Percentiles rank a stretch among this genome's conserved stretches.
These are phyloP conservation scores for Chaenocephalus aceratus DNA, from an alignment of 2,113 vertebrate species.

Conservation along the genomic window DNA sequence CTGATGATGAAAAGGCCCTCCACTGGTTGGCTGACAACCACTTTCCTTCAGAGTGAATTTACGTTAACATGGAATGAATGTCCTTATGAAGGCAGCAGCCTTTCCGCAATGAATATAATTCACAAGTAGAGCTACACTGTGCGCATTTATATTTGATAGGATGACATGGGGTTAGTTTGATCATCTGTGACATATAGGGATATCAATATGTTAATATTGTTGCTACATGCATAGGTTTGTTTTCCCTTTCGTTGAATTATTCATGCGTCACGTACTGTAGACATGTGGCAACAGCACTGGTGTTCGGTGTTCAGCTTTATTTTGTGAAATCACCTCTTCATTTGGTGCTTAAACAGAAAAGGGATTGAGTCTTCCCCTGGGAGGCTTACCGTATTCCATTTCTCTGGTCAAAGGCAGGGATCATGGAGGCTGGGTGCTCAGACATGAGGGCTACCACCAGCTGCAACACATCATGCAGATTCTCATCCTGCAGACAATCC, in stretches of 20 bases:
- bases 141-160: constrained; percentile 63
- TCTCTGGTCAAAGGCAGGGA: constrained; percentile 97
- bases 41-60: constrained; percentile 58
- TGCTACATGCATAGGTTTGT: constrained; percentile 36
- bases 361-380: constrained; percentile 18
- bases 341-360: constrained; percentile 38
- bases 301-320: constrained; percentile 35
- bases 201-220: constrained; percentile 68
- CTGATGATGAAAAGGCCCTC: constrained; percentile 51
- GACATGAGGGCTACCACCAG: constrained; percentile 98
- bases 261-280: constrained; percentile 40
- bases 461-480: constrained; percentile 97
- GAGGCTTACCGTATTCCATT: constrained; percentile 94
- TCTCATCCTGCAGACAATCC: constrained; percentile 90
- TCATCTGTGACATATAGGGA: constrained; percentile 57
- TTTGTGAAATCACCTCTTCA: constrained; percentile 49
- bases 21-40: constrained; percentile 57
- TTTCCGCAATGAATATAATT: constrained; percentile 32
- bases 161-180: constrained; percentile 50
- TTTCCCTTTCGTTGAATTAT: constrained; percentile 53
- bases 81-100: constrained; percentile 40
- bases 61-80: constrained; percentile 53
- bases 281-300: constrained; percentile 21
- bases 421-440: constrained; percentile 97
- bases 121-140: constrained; percentile 36